phyloP scores from a whole-genome alignment of 2,797 vertebrate species.

The Oceanodroma leucorhoa region DNA sequence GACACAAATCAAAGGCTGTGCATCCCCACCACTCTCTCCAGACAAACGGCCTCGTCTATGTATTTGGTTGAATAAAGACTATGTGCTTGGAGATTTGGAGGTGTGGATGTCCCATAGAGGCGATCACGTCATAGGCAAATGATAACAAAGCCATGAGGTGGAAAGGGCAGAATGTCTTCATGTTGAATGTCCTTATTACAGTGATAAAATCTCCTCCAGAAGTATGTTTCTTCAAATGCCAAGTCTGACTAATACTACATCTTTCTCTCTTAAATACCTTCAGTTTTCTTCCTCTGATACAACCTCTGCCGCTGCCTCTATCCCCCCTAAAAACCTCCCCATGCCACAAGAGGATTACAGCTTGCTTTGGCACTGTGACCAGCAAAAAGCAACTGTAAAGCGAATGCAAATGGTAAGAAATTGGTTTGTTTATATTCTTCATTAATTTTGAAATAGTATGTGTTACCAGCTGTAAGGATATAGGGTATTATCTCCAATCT shows the following conservation, averaged over 20 bases:
- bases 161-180: not conserved
- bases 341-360: not conserved
- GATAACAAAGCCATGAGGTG: not conserved
- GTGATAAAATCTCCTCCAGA: not conserved
- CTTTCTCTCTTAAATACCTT: not conserved
- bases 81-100: not conserved
- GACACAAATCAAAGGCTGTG: not conserved
- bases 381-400: not conserved
- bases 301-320: not conserved
- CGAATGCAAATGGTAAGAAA: not conserved
- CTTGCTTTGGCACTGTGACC: not conserved
- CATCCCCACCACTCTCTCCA: not conserved
- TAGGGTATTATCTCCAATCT: not conserved
- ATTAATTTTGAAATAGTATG: not conserved
- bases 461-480: not conserved
- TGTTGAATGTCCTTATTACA: not conserved
- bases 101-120: not conserved
- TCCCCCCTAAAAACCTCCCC: not conserved
- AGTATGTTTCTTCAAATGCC: not conserved
- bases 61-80: rapidly evolving
- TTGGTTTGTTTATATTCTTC: not conserved
- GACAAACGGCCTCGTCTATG: not conserved
- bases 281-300: not conserved
- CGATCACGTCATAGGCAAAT: not conserved
- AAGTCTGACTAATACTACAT: not conserved